Percentiles rank a stretch among this genome's conserved stretches.
Evolutionary conservation across 2,888 invertebrate species (phyloP).

Genomic region (Drosophila gaucha): DNA sequence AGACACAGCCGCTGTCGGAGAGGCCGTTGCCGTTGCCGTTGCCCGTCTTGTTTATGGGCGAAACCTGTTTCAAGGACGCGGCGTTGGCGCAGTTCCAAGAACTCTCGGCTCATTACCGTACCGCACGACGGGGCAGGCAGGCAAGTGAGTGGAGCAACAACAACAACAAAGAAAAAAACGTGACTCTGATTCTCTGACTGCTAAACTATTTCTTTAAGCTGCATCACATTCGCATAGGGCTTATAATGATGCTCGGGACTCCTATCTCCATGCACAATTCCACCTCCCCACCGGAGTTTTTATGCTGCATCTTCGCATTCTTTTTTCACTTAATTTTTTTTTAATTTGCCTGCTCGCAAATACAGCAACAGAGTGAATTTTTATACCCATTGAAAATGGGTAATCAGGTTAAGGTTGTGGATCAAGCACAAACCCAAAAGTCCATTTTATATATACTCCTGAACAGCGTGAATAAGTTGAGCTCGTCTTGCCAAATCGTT

Average conservation of each 20-base stretch:
- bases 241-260: conserved; percentile 12
- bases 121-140: conserved; percentile 9
- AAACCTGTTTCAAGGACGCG: conserved; percentile 78
- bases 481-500: too few relatives aligned
- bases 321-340: conserved; percentile 67
- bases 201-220: conserved; percentile 59
- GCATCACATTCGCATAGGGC: conserved; percentile 38
- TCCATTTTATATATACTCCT: too few relatives aligned
- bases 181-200: conserved; percentile 59
- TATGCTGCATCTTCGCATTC: conserved; percentile 1
- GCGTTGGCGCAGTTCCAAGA: conserved; percentile 72
- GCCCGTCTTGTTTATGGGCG: conserved; percentile 60
- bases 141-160: neutral
- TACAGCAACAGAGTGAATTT: neutral
- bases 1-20: neutral
- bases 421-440: too few relatives aligned
- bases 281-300: neutral
- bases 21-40: conserved; percentile 22
- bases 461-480: too few relatives aligned
- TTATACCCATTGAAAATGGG: neutral
- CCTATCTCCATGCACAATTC: neutral
- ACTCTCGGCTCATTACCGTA: conserved; percentile 63
- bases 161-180: conserved; percentile 38
- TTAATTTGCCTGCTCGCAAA: conserved; percentile 40
- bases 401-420: neutral